Evolutionary conservation across 1,140 invertebrate genomes (phyloP), one percentile per base, ranked within the genome.

Genomic region (Delia radicum): DNA sequence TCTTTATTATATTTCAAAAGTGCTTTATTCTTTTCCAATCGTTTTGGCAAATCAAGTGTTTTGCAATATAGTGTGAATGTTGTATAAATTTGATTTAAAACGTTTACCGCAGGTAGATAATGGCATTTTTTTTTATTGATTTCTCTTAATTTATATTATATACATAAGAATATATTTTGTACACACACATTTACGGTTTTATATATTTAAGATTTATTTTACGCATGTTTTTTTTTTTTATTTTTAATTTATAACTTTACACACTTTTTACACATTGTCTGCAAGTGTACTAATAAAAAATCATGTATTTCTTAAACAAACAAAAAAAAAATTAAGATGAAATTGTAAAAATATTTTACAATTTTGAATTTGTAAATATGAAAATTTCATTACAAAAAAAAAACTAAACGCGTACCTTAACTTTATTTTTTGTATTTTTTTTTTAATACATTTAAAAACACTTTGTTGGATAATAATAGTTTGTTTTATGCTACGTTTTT

Each of bases 261-360:
- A 69, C 65, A 69, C 77, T 76, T 80, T 83, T 84, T 84, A 85
- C 84, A 85, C 84, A 85, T 85, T 85, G 84, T 85, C 84, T 85
- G 84, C 84, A 85, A 85, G 84, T 85, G 83, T 85, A 83, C 76
- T 78, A 55, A 55, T 21, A 21, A 55, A 55, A 55, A 55, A 55
- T 55, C n/a, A 5, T 55, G 18, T 55, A 24, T 8, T 15, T 24
- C 21, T 55, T 21, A 55, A 55, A 55, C 48, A 55, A 55, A 77
- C 76, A 74, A 48, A 67, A 69, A 48, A 67, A 69, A n/a, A 31
- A 10, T 74, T 76, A 69, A 72, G 42, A 46, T 67, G 1, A n/a
- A 72, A 75, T 75, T 75, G 75, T 75, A 46, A 69, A 69, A 24
- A 27, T 71, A 33, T 72, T 55, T 75, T 71, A 75, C 31, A 71